Base-by-base conservation (phyloP, 2,113 vertebrate genomes). In the Corythornis cristatus region DNA sequence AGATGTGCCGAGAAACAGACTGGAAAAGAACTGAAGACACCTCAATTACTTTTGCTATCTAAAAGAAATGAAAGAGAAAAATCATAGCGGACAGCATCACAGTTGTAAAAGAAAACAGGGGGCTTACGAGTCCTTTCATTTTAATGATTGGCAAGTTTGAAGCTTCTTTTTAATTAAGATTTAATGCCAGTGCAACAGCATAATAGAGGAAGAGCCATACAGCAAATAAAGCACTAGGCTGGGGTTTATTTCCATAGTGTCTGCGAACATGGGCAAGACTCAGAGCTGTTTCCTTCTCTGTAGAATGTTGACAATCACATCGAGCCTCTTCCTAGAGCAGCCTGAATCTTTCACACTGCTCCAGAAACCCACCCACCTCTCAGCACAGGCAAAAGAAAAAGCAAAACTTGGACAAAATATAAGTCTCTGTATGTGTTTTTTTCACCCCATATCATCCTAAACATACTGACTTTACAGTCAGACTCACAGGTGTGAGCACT, bases 121-220 rank as follows among this genome's bases (percentile, higher is more conserved):
- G 70, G 25, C 66, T 86, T 19, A 28, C 9, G 64, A 33, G 51
- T 48, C 76, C 62, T 90, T 82, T 78, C 83, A 57, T 68, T 62
- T 42, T 21, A 65, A 76, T 75, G 83, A 90, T 0, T 84, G 92
- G 74, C 86, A 93, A 65, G 40, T 50, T 70, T 72, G 86, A 82
- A 79, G 88, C 58, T 75, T 85, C 88, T 93, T 78, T 78, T 83
- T 93, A 94, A 94, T 94, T 83, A 92, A 86, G 80, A 75, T 86
- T 93, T 94, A 88, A 90, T 66, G 61, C 29, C 77, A 75, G 35
- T 9, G 57, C 70, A 67, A 33, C 53, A 40, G 65, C 68, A 57
- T 9, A 68, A 60, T 11, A 72, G 58, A 83, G 25, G 60, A 48
- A 82, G 65, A 81, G 51, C 21, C 9, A 31, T 2, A 9, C 2